Conservation (phyloP, 2,888 invertebrate species). For the Mythimna impura region DNA sequence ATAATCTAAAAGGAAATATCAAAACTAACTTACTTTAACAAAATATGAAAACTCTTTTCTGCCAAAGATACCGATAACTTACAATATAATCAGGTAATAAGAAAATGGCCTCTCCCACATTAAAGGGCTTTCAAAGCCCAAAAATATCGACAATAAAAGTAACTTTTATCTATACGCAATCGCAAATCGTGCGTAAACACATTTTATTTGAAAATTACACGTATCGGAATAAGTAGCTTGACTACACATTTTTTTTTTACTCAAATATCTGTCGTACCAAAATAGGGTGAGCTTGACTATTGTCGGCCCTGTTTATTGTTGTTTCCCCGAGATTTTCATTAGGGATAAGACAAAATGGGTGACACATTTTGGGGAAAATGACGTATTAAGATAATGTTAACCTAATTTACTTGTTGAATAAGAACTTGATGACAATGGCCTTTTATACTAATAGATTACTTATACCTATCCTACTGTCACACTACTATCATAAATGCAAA, state of each 20-base stretch:
- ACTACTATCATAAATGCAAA: no score
- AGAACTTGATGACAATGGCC: not conserved
- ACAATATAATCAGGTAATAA: conserved; percentile 3
- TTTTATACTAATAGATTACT: no score
- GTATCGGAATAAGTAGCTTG: conserved; percentile 29
- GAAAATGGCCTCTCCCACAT: conserved; percentile 1
- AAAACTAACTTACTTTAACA: not conserved
- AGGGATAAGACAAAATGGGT: conserved; percentile 37
- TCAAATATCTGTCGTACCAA: conserved; percentile 31
- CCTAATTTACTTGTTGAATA: conserved; percentile 30
- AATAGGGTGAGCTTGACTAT: conserved; percentile 36
- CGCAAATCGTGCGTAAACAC: conserved; percentile 37
- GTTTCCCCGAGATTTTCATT: conserved; percentile 43
- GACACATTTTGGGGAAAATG: conserved; percentile 23
- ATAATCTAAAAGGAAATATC: not conserved
- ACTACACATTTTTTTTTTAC: conserved; percentile 26
- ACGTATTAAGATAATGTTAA: conserved; percentile 23
- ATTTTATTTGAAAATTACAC: conserved; percentile 41
- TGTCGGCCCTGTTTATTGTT: conserved; percentile 38
- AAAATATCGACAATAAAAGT: conserved; percentile 31
- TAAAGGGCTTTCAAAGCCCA: conserved; percentile 9
- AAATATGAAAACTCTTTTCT: conserved; percentile 3
- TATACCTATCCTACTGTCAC: no score
- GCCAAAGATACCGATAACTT: not conserved
- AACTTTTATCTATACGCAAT: conserved; percentile 22